Percentiles rank a stretch among this genome's conserved stretches.
These are phyloP conservation scores for Bibio marci DNA, from an alignment of 2,888 invertebrate genomes.

Conservation along the genomic window DNA sequence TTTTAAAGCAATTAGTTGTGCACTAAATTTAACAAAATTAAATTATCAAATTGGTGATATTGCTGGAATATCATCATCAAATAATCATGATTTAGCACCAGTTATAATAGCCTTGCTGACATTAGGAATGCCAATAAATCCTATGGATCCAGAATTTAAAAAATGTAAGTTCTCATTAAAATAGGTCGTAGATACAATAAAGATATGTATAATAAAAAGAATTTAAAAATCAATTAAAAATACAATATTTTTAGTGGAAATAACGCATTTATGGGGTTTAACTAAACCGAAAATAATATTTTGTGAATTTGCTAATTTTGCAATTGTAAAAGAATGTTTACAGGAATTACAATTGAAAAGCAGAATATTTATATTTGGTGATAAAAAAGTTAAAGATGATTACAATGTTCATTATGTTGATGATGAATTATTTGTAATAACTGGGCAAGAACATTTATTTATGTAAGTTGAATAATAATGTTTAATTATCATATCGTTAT, in stretches of 20 bases:
- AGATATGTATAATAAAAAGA: too few relatives aligned
- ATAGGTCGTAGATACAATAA: background rate
- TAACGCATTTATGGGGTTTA: constrained; percentile 20
- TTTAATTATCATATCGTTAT: background rate
- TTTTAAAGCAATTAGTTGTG: too few relatives aligned
- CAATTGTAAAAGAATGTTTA: background rate
- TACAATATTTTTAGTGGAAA: constrained; percentile 8
- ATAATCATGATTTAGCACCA: background rate
- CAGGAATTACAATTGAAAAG: background rate
- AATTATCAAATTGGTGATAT: background rate
- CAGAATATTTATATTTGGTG: background rate
- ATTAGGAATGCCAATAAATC: background rate
- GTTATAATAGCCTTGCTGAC: constrained; percentile 2
- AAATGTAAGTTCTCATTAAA: constrained; percentile 8
- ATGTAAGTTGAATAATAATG: constrained; percentile 13
- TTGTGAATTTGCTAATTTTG: constrained; percentile 15
- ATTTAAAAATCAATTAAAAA: too few relatives aligned
- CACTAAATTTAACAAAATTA: constrained; percentile 10
- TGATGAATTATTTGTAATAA: constrained; percentile 19
- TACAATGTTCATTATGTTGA: constrained; percentile 10
- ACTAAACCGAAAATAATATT: constrained; percentile 24
- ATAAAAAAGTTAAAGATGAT: too few relatives aligned
- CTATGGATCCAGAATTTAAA: constrained; percentile 8
- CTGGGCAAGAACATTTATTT: constrained; percentile 16
- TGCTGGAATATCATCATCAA: background rate